Evolutionary conservation across 2,888 invertebrate species (phyloP).

Genomic region (Laothoe populi): DNA sequence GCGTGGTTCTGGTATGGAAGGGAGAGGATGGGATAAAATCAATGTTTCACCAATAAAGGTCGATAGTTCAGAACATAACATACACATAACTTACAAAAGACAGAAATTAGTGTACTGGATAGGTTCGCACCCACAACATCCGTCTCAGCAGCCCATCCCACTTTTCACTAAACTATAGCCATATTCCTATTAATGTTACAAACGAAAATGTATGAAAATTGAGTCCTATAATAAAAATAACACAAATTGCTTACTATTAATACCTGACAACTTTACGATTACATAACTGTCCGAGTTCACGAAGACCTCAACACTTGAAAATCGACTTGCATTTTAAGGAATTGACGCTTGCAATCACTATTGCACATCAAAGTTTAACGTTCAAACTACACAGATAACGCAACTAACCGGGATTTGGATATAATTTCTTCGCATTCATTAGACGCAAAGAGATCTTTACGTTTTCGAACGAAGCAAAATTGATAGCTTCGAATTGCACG

Average conservation of each 20-base stretch:
- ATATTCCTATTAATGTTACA: too few relatives aligned
- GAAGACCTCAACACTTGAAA: constrained; percentile 69
- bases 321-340: constrained; percentile 66
- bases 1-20: too few relatives aligned
- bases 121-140: too few relatives aligned
- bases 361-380: constrained; percentile 24
- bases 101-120: too few relatives aligned
- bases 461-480: constrained; percentile 25
- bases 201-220: too few relatives aligned
- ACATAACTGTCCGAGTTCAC: constrained; percentile 62
- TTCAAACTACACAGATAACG: constrained; percentile 2
- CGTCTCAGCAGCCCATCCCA: too few relatives aligned
- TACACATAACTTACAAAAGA: too few relatives aligned
- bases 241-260: neutral
- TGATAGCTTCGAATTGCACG: constrained; percentile 25
- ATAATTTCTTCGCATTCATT: constrained; percentile 21
- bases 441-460: constrained; percentile 22
- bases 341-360: constrained; percentile 42
- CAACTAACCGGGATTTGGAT: constrained; percentile 25
- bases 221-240: neutral
- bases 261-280: constrained; percentile 41
- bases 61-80: too few relatives aligned
- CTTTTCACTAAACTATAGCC: too few relatives aligned
- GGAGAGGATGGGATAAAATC: too few relatives aligned
- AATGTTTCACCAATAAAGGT: too few relatives aligned